These are phyloP conservation scores for Acromyrmex charruanus DNA, from an alignment of 1,140 invertebrate genomes.

Conservation along the genomic window DNA sequence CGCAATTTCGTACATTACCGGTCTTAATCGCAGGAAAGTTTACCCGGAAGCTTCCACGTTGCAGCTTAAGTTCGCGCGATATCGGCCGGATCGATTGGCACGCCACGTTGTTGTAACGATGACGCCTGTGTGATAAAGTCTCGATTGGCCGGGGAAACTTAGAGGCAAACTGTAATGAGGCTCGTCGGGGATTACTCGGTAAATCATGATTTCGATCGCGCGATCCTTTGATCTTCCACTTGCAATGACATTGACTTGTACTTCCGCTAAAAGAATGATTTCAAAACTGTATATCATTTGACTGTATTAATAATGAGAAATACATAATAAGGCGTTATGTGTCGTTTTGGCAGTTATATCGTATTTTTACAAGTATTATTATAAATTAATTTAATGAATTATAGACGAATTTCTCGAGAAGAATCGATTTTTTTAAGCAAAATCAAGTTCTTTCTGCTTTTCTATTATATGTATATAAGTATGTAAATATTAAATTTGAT, in stretches of 20 bases:
- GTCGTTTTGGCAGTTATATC: neutral
- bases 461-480: neutral
- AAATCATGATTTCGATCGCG: constrained; percentile 79
- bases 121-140: constrained; percentile 83
- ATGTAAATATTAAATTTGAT: neutral
- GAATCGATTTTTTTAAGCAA: neutral
- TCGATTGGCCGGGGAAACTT: constrained; percentile 81
- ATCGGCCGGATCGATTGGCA: constrained; percentile 81
- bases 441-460: neutral
- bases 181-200: constrained; percentile 78
- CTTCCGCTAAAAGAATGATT: neutral
- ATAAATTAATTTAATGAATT: neutral
- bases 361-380: neutral
- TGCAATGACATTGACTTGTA: neutral
- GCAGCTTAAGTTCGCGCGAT: constrained; percentile 80
- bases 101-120: constrained; percentile 83
- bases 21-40: constrained; percentile 77
- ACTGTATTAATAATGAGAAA: neutral
- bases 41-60: constrained; percentile 70
- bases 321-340: neutral
- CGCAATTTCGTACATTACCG: constrained; percentile 71
- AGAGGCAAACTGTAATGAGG: constrained; percentile 82
- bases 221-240: constrained; percentile 26
- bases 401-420: neutral
- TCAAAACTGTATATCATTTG: neutral